Evolutionary conservation across 2,113 vertebrate species (phyloP).

Genomic region (Forbesichthys agassizii): DNA sequence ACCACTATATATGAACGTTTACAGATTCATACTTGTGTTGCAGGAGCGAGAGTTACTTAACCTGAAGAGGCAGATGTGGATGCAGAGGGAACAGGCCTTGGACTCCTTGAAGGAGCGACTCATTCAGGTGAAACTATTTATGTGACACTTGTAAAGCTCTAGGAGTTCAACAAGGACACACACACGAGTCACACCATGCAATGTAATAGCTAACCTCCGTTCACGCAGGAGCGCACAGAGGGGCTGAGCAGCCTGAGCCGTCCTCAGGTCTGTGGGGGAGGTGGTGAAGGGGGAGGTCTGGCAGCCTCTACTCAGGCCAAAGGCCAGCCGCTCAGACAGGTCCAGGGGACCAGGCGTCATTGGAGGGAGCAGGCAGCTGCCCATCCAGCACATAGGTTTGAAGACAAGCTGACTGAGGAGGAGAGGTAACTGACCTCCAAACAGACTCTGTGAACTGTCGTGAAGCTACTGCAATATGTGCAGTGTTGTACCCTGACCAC

Average conservation of each 20-base stretch:
- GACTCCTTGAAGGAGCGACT: slow-evolving; percentile 64
- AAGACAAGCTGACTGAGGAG: slow-evolving; percentile 74
- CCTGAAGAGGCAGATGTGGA: slow-evolving; percentile 63
- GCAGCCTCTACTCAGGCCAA: slow-evolving; percentile 62
- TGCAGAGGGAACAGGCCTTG: slow-evolving; percentile 65
- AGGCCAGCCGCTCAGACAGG: slow-evolving; percentile 69
- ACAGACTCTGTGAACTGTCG: not conserved
- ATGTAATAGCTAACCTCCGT: not conserved
- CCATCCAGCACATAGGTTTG: slow-evolving; percentile 69
- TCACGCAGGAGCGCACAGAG: slow-evolving; percentile 76
- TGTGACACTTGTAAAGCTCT: not conserved
- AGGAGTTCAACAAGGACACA: not conserved
- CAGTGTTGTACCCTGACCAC: too few relatives aligned
- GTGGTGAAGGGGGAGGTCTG: slow-evolving; percentile 35
- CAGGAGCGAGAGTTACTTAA: slow-evolving; percentile 67
- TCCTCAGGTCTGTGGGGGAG: slow-evolving; percentile 41
- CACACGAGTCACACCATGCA: not conserved
- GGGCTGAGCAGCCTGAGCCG: slow-evolving; percentile 72
- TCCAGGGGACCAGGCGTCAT: slow-evolving; percentile 71
- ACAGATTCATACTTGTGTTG: slow-evolving; percentile 22
- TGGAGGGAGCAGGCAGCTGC: slow-evolving; percentile 76
- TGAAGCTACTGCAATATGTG: not conserved
- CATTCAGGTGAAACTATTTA: slow-evolving; percentile 55
- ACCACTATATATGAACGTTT: not conserved
- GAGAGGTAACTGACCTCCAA: slow-evolving; percentile 65